Evolutionary conservation across 2,113 vertebrate genomes (phyloP), one percentile per base, ranked within the genome.

Genomic region (Sebastes schlegelii): DNA sequence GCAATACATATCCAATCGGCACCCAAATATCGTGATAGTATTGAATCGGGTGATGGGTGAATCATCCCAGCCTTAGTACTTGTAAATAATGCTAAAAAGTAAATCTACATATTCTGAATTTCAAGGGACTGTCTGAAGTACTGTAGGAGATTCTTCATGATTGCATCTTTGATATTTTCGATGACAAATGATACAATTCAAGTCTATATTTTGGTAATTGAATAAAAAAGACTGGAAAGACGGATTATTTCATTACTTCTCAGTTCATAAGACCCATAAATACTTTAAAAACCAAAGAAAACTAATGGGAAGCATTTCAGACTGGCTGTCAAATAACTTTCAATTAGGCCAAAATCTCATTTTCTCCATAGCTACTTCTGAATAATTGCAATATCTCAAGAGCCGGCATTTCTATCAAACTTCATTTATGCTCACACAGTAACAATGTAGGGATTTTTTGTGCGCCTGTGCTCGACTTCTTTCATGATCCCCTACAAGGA

Each of bases 261-360:
- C 48, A 17, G 34, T 52, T 21, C 23, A 74, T 51, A 6, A 58
- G 60, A 6, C 1, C 8, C 17, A 58, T 70, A 26, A 71, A 69
- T 79, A 67, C 34, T 71, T 77, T 19, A 79, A 79, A 45, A 80
- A 23, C 5, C 14, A 34, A 73, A 78, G 66, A 6, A 54, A 74
- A 81, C 45, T 46, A 60, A 82, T 64, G 23, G 46, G 67, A 77
- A 45, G 34, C 1, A 1, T 73, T 77, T 23, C 8, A 57, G 19
- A 55, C 5, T 34, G 52, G 43, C 81, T 68, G 78, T 89, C 80
- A 71, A 83, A 69, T 66, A 55, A 72, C 14, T 78, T 67, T 84
- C 45, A 46, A 71, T 85, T 61, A 55, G n/a, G 55, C 1, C 16
- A 1, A 74, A 71, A 80, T 72, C 55, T 40, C 0, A 70, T 82